These are phyloP conservation scores for Anoplolepis gracilipes DNA, from an alignment of 1,140 invertebrate genomes.

Conservation along the genomic window DNA sequence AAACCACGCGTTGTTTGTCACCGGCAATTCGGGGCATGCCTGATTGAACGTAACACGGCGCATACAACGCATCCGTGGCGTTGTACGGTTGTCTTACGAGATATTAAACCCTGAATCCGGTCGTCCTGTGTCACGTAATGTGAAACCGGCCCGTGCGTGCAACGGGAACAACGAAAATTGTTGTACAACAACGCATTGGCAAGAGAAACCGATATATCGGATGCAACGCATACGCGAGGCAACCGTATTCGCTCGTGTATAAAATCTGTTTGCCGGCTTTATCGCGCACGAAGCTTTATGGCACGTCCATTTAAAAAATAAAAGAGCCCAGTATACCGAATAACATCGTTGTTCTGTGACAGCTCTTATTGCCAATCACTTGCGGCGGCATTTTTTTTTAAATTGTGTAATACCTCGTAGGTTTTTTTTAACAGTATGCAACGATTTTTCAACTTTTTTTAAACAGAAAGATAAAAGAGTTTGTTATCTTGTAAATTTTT, in stretches of 20 bases:
- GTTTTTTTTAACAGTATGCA: constrained; percentile 9
- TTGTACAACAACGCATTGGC: neutral
- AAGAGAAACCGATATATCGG: constrained; percentile 57
- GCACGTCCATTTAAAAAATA: constrained; percentile 38
- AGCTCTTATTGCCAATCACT: constrained; percentile 11
- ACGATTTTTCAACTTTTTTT: neutral
- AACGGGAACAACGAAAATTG: constrained; percentile 26
- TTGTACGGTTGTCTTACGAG: constrained; percentile 48
- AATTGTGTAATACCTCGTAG: neutral
- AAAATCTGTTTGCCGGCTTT: constrained; percentile 58
- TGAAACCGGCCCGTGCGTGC: neutral
- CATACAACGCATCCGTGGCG: neutral
- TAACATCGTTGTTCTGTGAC: constrained; percentile 21
- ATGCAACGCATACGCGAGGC: constrained; percentile 1
- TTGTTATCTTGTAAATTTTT: neutral
- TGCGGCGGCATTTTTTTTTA: constrained; percentile 2
- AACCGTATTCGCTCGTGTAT: constrained; percentile 12
- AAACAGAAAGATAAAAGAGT: neutral
- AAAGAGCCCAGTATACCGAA: constrained; percentile 18
- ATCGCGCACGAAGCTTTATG: constrained; percentile 41
- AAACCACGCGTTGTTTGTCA: constrained; percentile 70
- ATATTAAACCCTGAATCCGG: constrained; percentile 38
- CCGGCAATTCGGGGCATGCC: constrained; percentile 64
- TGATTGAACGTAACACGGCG: constrained; percentile 67
- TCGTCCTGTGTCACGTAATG: neutral